Percentiles rank a stretch among this genome's conserved stretches.
phyloP scores from a whole-genome alignment of 1,140 invertebrate genomes.

The Matsumurasca onukii region DNA sequence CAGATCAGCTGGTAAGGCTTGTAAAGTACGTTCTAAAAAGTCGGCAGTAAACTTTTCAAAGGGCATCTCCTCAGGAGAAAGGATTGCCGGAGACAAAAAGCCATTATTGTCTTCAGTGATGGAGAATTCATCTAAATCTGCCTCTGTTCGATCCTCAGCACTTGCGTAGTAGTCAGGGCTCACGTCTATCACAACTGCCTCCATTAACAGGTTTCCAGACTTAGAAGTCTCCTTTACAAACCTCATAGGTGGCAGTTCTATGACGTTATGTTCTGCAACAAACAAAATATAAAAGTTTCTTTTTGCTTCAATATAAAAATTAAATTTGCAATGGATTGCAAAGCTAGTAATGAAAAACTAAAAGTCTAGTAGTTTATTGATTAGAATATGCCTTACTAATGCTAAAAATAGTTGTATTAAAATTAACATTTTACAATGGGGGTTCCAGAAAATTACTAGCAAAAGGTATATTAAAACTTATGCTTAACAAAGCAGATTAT shows the following conservation, averaged over 20 bases:
- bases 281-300: conserved; percentile 11
- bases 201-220: conserved; percentile 83
- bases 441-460: too few species aligned
- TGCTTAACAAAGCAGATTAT: too few species aligned
- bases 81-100: conserved; percentile 34
- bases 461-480: too few species aligned
- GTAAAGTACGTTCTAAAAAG: conserved; percentile 44
- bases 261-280: conserved; percentile 71
- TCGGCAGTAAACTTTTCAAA: conserved; percentile 48
- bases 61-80: conserved; percentile 48
- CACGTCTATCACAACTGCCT: conserved; percentile 88
- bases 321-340: neutral
- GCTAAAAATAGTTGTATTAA: too few species aligned
- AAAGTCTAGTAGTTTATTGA: neutral
- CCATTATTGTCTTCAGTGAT: conserved; percentile 59
- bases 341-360: neutral
- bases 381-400: too few species aligned
- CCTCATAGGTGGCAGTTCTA: conserved; percentile 83
- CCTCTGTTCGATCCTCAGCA: conserved; percentile 78
- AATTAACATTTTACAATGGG: too few species aligned
- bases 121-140: conserved; percentile 81
- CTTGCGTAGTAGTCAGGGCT: conserved; percentile 75
- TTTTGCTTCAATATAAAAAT: neutral
- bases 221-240: conserved; percentile 87
- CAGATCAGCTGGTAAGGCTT: neutral